A percentile compares a stretch with the other conserved stretches of the same genome.
phyloP scores from a whole-genome alignment of 2,888 invertebrate species.

The Hylaea fasciaria region DNA sequence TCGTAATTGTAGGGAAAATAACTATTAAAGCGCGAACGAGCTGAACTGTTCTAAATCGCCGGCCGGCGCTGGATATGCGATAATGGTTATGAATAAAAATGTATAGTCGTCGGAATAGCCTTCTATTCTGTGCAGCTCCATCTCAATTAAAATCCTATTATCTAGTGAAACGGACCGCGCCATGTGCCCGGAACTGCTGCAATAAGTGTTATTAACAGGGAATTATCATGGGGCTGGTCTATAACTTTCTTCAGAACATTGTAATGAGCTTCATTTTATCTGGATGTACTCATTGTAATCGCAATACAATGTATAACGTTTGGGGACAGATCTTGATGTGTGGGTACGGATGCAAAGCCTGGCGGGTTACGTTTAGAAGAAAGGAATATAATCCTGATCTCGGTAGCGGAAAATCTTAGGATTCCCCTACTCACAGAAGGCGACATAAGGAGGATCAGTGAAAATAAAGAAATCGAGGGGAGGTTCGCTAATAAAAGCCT shows the following conservation, averaged over 20 bases:
- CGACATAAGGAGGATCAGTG: too few species aligned
- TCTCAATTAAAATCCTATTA: conserved; percentile 79
- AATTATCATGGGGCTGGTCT: conserved; percentile 51
- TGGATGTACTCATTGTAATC: conserved; percentile 33
- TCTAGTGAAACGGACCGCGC: conserved; percentile 66
- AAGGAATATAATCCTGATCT: too few species aligned
- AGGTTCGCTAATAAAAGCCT: too few species aligned
- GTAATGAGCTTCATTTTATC: conserved; percentile 20
- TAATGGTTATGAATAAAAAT: conserved; percentile 75
- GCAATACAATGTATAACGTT: conserved; percentile 1
- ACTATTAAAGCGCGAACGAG: conserved; percentile 4
- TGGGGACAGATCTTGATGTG: too few species aligned
- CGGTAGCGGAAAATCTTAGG: too few species aligned
- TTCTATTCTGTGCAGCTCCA: conserved; percentile 71
- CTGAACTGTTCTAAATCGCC: conserved; percentile 42
- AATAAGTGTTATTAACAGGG: conserved; percentile 62
- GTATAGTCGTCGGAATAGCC: conserved; percentile 66
- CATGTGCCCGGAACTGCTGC: conserved; percentile 62
- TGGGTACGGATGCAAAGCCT: too few species aligned
- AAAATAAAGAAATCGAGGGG: too few species aligned
- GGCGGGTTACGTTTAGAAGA: too few species aligned
- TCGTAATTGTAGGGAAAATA: conserved; percentile 12
- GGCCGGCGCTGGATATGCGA: conserved; percentile 48
- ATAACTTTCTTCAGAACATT: conserved; percentile 49
- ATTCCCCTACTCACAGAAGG: too few species aligned